phyloP scores from a whole-genome alignment of 2,888 invertebrate genomes.

The Oscheius sp. region DNA sequence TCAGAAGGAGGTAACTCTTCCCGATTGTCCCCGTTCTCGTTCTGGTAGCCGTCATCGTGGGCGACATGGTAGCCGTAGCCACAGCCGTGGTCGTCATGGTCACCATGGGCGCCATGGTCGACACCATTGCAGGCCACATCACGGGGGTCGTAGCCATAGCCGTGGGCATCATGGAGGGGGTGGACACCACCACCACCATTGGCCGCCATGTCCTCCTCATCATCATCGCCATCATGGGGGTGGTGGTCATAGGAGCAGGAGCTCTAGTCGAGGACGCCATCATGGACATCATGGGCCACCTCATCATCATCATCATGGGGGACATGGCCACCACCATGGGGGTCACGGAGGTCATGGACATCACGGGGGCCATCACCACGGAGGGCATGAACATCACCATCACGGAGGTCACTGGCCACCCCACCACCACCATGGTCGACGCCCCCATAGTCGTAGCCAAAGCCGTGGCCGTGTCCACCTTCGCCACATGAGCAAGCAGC shows the following conservation, averaged over 20 bases:
- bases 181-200: neutral
- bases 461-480: neutral
- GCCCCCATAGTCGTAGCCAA: neutral
- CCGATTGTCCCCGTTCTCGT: neutral
- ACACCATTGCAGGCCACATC: neutral
- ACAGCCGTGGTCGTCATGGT: neutral
- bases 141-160: neutral
- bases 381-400: slow-evolving; percentile 3
- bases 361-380: neutral
- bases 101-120: neutral
- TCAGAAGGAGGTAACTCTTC: neutral
- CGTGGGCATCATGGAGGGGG: neutral
- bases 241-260: neutral
- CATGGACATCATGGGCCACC: no score
- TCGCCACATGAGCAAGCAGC: slow-evolving; percentile 3
- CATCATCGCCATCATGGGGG: neutral
- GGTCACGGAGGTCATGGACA: neutral
- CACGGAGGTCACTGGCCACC: neutral
- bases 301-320: slow-evolving; percentile 5
- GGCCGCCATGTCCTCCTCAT: slow-evolving; percentile 1
- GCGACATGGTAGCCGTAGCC: neutral
- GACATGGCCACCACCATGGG: neutral
- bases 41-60: neutral
- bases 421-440: neutral
- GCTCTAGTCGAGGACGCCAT: no score